A percentile compares a stretch with the other conserved stretches of the same genome.
Conservation (phyloP, 1,140 invertebrate genomes). For the Radopholus similis region DNA sequence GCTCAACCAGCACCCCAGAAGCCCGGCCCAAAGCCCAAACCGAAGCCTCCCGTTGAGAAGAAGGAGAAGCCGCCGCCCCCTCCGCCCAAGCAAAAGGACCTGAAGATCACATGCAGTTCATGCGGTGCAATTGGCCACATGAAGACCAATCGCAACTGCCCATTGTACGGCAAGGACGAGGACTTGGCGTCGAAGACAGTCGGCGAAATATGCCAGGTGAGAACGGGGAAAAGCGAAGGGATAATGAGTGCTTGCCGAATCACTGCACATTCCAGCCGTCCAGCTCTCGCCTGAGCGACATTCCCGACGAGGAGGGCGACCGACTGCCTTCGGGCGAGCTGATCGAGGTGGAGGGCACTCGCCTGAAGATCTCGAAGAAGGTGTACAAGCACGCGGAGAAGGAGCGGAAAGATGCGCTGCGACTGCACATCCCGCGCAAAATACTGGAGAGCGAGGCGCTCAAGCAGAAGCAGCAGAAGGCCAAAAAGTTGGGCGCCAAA, state of each 20-base stretch:
- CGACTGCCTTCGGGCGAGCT: slow-evolving; percentile 26
- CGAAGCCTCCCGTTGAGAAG: slow-evolving; percentile 26
- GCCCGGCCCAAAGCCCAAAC: slow-evolving; percentile 28
- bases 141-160: slow-evolving; percentile 93
- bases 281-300: background rate
- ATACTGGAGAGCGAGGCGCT: slow-evolving; percentile 28
- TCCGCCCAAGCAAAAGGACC: slow-evolving; percentile 64
- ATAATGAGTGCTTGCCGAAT: background rate
- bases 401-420: slow-evolving; percentile 38
- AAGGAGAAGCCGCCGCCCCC: slow-evolving; percentile 77
- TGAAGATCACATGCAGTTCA: slow-evolving; percentile 81
- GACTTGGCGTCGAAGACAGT: slow-evolving; percentile 63
- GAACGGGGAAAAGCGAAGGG: background rate
- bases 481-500: background rate
- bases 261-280: slow-evolving; percentile 7
- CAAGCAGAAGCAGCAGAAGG: slow-evolving; percentile 1
- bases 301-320: slow-evolving; percentile 7
- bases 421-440: slow-evolving; percentile 38
- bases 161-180: slow-evolving; percentile 75
- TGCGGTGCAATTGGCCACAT: slow-evolving; percentile 79
- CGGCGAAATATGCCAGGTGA: slow-evolving; percentile 40
- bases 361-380: slow-evolving; percentile 44
- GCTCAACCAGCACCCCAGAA: background rate
- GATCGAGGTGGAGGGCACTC: slow-evolving; percentile 44
- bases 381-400: slow-evolving; percentile 43